Conservation (phyloP, 2,797 vertebrate species). For the Cossypha dichroa region DNA sequence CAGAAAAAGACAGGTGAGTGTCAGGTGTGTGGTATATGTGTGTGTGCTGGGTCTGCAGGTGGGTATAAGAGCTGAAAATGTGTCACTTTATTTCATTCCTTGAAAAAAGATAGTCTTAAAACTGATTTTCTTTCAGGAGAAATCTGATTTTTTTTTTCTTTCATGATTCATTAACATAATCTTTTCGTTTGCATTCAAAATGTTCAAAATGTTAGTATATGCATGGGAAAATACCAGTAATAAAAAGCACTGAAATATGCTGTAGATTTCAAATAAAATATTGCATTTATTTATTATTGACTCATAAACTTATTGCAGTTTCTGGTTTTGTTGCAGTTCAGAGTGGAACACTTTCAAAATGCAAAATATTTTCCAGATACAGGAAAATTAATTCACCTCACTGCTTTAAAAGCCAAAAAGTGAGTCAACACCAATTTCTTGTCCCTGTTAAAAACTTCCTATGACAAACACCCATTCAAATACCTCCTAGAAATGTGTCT, state of each 20-base stretch:
- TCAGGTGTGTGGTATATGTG: fast-evolving
- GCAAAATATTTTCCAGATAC: neutral
- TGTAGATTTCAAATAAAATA: neutral
- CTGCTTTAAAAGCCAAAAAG: neutral
- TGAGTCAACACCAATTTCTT: neutral
- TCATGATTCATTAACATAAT: neutral
- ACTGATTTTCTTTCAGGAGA: neutral
- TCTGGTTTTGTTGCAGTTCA: neutral
- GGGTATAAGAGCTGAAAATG: neutral
- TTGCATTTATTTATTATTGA: neutral
- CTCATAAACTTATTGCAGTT: neutral
- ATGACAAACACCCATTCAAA: neutral
- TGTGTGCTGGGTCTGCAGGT: neutral
- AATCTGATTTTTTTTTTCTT: neutral
- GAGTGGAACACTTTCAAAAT: neutral
- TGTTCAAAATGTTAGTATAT: neutral
- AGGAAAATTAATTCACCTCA: neutral
- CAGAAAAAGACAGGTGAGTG: neutral
- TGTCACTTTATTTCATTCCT: neutral
- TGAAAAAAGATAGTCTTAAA: neutral
- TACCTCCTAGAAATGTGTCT: neutral
- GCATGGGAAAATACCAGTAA: neutral
- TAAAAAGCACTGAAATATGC: neutral
- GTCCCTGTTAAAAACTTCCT: neutral
- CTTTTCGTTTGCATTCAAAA: neutral